Base-by-base conservation (phyloP, 2,888 invertebrate species). In the Heliconius sara region DNA sequence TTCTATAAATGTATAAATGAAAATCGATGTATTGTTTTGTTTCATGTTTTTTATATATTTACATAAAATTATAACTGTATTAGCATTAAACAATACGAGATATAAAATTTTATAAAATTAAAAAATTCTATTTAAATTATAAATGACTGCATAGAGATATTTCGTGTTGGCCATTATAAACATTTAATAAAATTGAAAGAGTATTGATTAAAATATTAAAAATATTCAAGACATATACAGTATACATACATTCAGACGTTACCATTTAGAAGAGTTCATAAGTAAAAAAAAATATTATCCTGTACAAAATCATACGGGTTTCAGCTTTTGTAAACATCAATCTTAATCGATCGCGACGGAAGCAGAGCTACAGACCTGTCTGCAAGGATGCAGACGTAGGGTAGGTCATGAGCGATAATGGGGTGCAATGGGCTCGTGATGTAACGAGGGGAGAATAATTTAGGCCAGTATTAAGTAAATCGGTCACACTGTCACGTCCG, bases 361-460 rank as follows among this genome's bases (percentile, higher is more conserved):
- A 65, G 76, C 83, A 81, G 81, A 83, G 83, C 84, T 76, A 81
- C 83, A 84, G 80, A 84, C 80, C 82, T 84, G 82, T 83, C 82
- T 80, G 79, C 82, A 88, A 87, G 85, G 84, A 83, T 86, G 85
- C 89, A 90, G 89, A 89, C 90, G 84, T 93, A 93, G 85, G 91
- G 89, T 88, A 94, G 93, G 93, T 93, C 91, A 84, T 84, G 86
- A 65, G 72, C 68, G 83, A 82, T 85, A 84, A 80, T 79, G 81
- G 84, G 81, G 83, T 86, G 87, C 84, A 84, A 86, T 76, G 84
- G 83, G 84, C 85, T 13, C 66, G 79, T 80, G 74, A 47, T 80
- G 60, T 27, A 74, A 75, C 77, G 52, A 74, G 77, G 79, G 75
- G 75, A 81, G 73, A 73, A 77, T 77, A 75, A 66, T 67, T 79